Conservation (phyloP, 2,797 vertebrate species). For the Phalanger gymnotis region DNA sequence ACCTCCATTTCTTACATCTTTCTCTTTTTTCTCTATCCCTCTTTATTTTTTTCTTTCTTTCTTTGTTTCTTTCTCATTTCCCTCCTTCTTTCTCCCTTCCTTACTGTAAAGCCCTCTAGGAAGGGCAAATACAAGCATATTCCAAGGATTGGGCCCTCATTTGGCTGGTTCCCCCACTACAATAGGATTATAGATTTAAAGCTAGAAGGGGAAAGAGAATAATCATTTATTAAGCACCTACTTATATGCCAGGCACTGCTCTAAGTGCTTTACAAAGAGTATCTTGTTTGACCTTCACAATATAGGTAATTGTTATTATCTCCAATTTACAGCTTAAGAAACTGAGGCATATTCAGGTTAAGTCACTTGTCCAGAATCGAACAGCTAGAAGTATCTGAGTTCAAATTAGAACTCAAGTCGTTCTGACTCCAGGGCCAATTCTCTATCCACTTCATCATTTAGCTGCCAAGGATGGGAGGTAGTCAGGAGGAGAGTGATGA, state of each 20-base stretch:
- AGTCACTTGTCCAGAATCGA: background rate
- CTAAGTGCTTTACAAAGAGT: background rate
- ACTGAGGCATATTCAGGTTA: background rate
- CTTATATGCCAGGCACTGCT: background rate
- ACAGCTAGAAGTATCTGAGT: background rate
- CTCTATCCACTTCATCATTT: background rate
- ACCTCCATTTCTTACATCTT: background rate
- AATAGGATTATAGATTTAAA: background rate
- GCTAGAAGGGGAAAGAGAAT: background rate
- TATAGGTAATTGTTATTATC: background rate
- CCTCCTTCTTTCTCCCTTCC: background rate
- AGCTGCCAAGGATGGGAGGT: background rate
- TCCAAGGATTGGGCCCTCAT: background rate
- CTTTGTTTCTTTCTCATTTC: background rate
- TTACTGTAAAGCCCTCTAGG: background rate
- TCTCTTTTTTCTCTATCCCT: background rate
- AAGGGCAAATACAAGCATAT: background rate
- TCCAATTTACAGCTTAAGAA: background rate
- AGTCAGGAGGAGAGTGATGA: rapidly evolving
- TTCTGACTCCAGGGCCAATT: background rate
- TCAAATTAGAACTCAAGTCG: background rate
- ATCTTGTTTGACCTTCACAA: background rate
- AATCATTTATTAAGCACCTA: background rate
- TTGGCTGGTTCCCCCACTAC: background rate
- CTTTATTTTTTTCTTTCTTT: background rate